Evolutionary conservation across 2,113 vertebrate genomes (phyloP), one percentile per base, ranked within the genome.

Genomic region (Carassius gibelio): DNA sequence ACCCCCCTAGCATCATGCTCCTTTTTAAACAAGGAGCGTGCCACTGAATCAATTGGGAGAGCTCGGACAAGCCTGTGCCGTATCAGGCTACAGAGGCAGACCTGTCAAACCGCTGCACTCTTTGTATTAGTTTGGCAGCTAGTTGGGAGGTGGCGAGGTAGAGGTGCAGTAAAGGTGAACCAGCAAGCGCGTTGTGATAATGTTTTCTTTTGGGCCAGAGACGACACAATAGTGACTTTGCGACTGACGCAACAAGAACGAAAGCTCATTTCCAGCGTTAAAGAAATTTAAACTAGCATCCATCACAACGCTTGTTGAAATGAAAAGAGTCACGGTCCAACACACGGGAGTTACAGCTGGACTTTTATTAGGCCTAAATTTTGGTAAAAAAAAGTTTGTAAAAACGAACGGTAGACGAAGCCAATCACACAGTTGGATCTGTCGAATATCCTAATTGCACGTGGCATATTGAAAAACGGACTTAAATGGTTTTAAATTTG

Each of bases 1-100:
- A 96, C 94, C 91, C 93, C 87, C 90, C 91, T 89, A 0, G 91
- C 85, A 91, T 92, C 92, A 93, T 74, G 90, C 87, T 84, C 86
- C 86, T 89, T 90, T 91, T 92, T 93, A 90, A 88, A 90, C 48
- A 84, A 34, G 93, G 91, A 93, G 90, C 95, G 91, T 93, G 93
- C 94, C 95, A 92, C 93, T 95, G 95, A 94, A 96, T 95, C 90
- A 94, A 92, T 94, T 93, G 93, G 92, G 92, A 84, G 85, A 92
- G 91, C 91, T 92, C 89, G 88, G 93, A 94, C 91, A 94, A 86
- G 88, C 90, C 91, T 91, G 90, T 87, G 89, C 88, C 89, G 86
- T 89, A 88, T 92, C 85, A 89, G 92, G 89, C 87, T 90, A 89
- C 84, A 72, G 88, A 88, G 89, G 87, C 87, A 88, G 82, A 78